Conservation (phyloP, 2,113 vertebrate species). For the Mesoclemmys tuberculata region DNA sequence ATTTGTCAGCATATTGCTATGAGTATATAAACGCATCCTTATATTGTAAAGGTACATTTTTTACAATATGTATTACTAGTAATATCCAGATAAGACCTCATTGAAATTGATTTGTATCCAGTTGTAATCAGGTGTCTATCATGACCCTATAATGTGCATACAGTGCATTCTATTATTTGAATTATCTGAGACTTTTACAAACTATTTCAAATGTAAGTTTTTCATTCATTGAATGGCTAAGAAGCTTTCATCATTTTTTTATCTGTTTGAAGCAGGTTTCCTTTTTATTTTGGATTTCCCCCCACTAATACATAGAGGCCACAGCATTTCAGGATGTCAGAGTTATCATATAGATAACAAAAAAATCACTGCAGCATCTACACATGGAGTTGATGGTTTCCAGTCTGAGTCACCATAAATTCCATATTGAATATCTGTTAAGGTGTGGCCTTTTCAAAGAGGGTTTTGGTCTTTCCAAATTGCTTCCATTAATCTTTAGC, state of each 20-base stretch:
- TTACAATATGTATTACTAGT: background rate
- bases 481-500: slow-evolving; percentile 17
- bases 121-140: background rate
- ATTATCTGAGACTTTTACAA: background rate
- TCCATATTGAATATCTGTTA: slow-evolving; percentile 10
- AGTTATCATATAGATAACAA: background rate
- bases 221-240: background rate
- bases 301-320: background rate
- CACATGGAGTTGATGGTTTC: background rate
- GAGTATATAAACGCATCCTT: background rate
- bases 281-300: background rate
- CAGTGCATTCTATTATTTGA: background rate
- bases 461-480: slow-evolving; percentile 15
- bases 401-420: background rate
- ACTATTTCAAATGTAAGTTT: background rate
- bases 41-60: background rate
- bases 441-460: slow-evolving; percentile 32
- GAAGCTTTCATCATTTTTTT: background rate
- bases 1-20: background rate
- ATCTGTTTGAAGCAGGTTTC: background rate
- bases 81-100: background rate
- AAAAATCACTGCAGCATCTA: rapidly evolving
- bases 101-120: background rate
- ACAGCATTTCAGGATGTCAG: background rate
- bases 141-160: background rate